Percentiles rank a stretch among this genome's conserved stretches.
phyloP scores from a whole-genome alignment of 1,140 invertebrate species.

The Euura saliciscinereae region DNA sequence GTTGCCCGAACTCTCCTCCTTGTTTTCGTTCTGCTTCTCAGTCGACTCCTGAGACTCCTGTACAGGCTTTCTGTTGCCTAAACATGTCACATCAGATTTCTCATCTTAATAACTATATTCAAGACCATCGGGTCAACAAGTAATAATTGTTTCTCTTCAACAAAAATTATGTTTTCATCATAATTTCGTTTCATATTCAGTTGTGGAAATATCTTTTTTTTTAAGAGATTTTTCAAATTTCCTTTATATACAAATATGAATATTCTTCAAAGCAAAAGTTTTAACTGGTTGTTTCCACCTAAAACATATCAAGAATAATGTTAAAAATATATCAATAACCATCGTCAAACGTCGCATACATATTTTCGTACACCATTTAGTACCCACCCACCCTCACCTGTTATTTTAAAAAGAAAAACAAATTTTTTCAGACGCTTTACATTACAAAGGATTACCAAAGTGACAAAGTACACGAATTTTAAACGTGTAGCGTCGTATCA shows the following conservation, averaged over 20 bases:
- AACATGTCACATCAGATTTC: conserved; percentile 45
- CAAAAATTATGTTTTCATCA: neutral
- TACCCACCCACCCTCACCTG: too few species aligned
- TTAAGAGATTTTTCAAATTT: neutral
- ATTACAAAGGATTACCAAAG: too few species aligned
- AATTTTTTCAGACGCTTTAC: too few species aligned
- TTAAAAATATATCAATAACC: conserved; percentile 22
- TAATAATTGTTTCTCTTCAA: neutral
- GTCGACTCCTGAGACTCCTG: conserved; percentile 42
- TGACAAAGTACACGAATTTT: too few species aligned
- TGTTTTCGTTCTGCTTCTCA: conserved; percentile 37
- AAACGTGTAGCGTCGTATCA: too few species aligned
- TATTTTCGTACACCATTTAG: too few species aligned
- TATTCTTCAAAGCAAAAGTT: neutral
- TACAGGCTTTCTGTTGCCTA: conserved; percentile 52
- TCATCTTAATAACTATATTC: conserved; percentile 7
- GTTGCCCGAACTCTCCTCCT: conserved; percentile 38
- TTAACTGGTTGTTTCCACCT: conserved; percentile 27
- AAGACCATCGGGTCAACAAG: neutral
- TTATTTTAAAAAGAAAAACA: too few species aligned
- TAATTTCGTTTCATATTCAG: neutral
- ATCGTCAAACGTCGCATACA: neutral
- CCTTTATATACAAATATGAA: conserved; percentile 1
- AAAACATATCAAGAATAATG: conserved; percentile 33
- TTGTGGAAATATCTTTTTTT: too few species aligned